These are phyloP conservation scores for Cydia pomonella DNA, from an alignment of 1,140 invertebrate species.

Conservation along the genomic window DNA sequence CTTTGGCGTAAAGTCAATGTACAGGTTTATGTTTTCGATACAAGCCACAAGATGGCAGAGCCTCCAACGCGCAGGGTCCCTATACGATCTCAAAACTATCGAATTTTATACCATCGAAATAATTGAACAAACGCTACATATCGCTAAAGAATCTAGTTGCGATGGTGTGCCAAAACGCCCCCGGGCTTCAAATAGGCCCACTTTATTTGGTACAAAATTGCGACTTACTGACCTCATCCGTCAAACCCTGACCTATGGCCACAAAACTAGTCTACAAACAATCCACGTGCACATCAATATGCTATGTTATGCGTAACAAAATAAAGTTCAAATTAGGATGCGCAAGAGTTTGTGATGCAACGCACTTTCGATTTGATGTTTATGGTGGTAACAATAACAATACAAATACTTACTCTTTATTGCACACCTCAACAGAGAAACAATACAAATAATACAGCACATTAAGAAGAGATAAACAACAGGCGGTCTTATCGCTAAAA, in stretches of 20 bases:
- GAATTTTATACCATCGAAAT: too few relatives aligned
- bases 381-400: constrained; percentile 11
- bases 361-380: constrained; percentile 13
- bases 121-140: too few relatives aligned
- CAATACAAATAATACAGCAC: too few relatives aligned
- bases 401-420: too few relatives aligned
- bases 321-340: not conserved
- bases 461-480: too few relatives aligned
- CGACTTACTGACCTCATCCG: not conserved
- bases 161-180: not conserved
- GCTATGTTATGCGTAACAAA: not conserved
- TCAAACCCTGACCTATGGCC: constrained; percentile 10
- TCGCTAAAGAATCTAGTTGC: not conserved
- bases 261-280: not conserved
- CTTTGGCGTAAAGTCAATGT: too few relatives aligned
- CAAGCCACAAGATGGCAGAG: too few relatives aligned
- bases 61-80: too few relatives aligned
- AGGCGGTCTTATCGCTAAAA: too few relatives aligned
- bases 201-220: not conserved
- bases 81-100: too few relatives aligned
- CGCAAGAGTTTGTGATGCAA: constrained; percentile 14
- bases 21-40: too few relatives aligned
- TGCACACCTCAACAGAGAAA: too few relatives aligned
- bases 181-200: not conserved
- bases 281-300: not conserved